Base-by-base conservation (phyloP, 2,113 vertebrate genomes). In the Vidua macroura region DNA sequence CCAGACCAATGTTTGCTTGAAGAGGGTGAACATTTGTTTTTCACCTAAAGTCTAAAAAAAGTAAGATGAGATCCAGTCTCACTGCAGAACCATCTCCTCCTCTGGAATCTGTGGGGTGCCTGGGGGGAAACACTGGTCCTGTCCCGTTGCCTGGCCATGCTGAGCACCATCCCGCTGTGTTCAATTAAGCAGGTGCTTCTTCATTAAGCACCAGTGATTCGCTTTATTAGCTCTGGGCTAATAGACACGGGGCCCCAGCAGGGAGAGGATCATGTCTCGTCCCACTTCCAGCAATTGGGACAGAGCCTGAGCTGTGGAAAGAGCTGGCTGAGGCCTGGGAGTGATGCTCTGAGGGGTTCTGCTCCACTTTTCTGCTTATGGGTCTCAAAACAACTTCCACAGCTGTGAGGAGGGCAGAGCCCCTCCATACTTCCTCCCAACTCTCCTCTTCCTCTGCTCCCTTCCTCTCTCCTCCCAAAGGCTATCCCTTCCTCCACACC, bases 131-230 rank as follows among this genome's bases (percentile, higher is more conserved):
- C 5, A 18, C 13, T 46, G 37, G 31, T 62, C 41, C 72, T 0
- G 0, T 70, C 67, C 55, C 0, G 0, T 21, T 5, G 1, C 60
- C 18, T 7, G 1, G 60, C 63, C 59, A 8, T 4, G 33, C 75
- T 24, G 31, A 30, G 69, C 53, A 81, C 56, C 5, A 0, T 73
- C 93, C 93, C 0, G 8, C 82, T 73, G 39, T 4, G 33, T 77
- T 90, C 55, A 70, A 67, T 69, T 82, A 81, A 88, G 30, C 86
- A 89, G 86, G 83, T 41, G 55, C 67, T 86, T 72, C 91, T 93
- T 95, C 85, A 69, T 59, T 72, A 95, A 93, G 82, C 62, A 62
- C 12, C 25, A 74, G 69, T 5, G 49, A 72, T 78, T 94, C 0
- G 19, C 48, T 87, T 67, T 69, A 58, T 63, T 67, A 80, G 83